Conservation (phyloP, 2,113 vertebrate species). For the Hemiprocne comata region DNA sequence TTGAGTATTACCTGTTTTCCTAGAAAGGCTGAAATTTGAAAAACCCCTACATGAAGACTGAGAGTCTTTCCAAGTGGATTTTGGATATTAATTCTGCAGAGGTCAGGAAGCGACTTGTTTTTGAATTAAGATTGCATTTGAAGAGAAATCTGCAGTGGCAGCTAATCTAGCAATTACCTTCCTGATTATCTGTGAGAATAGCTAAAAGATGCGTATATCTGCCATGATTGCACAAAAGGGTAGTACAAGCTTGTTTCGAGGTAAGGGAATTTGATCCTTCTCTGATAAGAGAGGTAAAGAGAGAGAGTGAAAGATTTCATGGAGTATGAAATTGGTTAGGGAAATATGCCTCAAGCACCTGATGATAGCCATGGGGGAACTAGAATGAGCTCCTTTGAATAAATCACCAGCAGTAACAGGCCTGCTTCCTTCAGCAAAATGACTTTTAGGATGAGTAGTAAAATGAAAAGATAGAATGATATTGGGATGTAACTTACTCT, state of each 20-base stretch:
- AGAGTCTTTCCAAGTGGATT: background rate
- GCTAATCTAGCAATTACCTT: constrained; percentile 28
- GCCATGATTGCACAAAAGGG: background rate
- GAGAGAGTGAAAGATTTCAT: background rate
- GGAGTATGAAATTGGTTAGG: constrained; percentile 6
- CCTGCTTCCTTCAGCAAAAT: background rate
- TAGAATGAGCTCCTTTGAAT: constrained; percentile 31
- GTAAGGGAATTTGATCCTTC: constrained; percentile 33
- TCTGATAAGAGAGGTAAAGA: background rate
- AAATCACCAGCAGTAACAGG: constrained; percentile 8
- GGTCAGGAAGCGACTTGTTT: background rate
- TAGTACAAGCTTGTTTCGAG: constrained; percentile 28
- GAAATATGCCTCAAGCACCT: constrained; percentile 14
- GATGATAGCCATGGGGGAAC: background rate
- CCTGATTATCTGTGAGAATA: constrained; percentile 20
- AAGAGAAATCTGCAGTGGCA: background rate
- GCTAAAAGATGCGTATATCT: background rate
- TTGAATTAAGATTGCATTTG: background rate
- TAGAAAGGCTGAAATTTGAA: background rate
- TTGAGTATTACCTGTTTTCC: background rate
- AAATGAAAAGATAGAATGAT: constrained; percentile 9
- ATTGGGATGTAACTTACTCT: background rate
- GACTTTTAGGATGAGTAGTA: background rate
- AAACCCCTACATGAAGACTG: background rate
- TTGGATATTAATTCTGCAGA: background rate